These are phyloP conservation scores for Neolamprologus hecqui DNA, from an alignment of 2,113 vertebrate species.

Conservation along the genomic window DNA sequence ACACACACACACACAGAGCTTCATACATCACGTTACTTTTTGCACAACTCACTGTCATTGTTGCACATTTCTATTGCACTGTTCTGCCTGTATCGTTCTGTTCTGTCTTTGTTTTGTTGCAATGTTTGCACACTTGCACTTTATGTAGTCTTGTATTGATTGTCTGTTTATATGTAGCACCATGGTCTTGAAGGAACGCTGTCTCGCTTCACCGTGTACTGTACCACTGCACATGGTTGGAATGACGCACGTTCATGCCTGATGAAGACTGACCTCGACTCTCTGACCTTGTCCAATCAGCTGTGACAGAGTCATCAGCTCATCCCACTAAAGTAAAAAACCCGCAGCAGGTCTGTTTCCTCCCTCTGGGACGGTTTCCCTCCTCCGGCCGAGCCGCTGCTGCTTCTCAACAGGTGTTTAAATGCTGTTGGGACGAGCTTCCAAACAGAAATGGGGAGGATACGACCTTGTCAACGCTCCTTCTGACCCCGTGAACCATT, in stretches of 20 bases:
- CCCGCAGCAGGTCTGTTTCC: not conserved
- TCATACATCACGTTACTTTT: not conserved
- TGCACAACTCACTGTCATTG: not conserved
- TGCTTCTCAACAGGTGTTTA: not conserved
- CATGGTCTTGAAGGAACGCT: not conserved
- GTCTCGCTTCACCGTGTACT: not conserved
- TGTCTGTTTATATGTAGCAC: not conserved
- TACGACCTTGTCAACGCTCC: accelerated
- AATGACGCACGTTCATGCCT: not conserved
- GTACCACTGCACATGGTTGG: not conserved
- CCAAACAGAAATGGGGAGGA: not conserved
- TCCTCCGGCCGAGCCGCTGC: not conserved
- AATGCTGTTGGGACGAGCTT: not conserved
- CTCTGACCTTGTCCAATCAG: not conserved
- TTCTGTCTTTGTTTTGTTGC: not conserved
- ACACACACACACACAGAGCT: accelerated
- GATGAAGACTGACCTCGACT: not conserved
- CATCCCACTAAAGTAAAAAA: not conserved
- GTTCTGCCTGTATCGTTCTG: not conserved
- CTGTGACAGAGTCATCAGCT: not conserved
- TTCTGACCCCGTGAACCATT: not conserved
- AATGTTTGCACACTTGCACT: not conserved
- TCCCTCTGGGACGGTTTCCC: not conserved
- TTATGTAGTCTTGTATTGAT: not conserved
- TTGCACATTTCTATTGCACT: not conserved